These are phyloP conservation scores for Dinomys branickii DNA, from an alignment of 2,113 vertebrate species.

Conservation along the genomic window DNA sequence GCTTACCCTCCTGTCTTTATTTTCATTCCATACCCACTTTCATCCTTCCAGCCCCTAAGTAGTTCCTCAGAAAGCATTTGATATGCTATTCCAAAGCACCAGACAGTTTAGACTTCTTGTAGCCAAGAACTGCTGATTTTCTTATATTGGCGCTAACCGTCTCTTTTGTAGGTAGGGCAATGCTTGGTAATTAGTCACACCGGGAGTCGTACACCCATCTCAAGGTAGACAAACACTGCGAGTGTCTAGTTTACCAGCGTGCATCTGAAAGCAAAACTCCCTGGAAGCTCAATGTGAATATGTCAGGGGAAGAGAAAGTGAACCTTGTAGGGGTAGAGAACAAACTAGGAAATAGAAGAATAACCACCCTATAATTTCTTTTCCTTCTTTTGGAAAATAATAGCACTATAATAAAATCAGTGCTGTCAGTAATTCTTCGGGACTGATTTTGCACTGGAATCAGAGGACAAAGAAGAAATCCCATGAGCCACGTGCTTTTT, in stretches of 20 bases:
- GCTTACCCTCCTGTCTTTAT: slow-evolving; percentile 12
- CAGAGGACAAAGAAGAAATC: neutral
- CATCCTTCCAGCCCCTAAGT: neutral
- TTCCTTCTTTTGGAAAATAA: slow-evolving; percentile 8
- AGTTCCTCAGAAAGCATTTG: slow-evolving; percentile 49
- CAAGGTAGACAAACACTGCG: neutral
- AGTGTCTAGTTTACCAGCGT: neutral
- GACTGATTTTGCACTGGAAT: neutral
- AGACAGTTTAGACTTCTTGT: slow-evolving; percentile 44
- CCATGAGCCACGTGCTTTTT: neutral
- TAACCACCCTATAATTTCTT: neutral
- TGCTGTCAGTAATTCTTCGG: neutral
- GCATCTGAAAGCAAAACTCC: neutral
- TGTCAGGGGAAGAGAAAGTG: neutral
- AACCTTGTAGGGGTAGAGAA: neutral
- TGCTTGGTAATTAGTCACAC: slow-evolving; percentile 59
- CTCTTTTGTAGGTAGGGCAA: neutral
- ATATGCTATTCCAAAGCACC: slow-evolving; percentile 13
- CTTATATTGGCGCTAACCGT: slow-evolving; percentile 44
- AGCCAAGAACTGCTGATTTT: slow-evolving; percentile 58
- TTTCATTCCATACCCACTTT: slow-evolving; percentile 10
- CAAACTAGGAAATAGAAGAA: neutral
- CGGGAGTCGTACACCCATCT: slow-evolving; percentile 40
- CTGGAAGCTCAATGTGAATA: neutral
- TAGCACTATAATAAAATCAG: neutral